Base-by-base conservation (phyloP, 2,888 invertebrate genomes). In the Scaptomyza parva region DNA sequence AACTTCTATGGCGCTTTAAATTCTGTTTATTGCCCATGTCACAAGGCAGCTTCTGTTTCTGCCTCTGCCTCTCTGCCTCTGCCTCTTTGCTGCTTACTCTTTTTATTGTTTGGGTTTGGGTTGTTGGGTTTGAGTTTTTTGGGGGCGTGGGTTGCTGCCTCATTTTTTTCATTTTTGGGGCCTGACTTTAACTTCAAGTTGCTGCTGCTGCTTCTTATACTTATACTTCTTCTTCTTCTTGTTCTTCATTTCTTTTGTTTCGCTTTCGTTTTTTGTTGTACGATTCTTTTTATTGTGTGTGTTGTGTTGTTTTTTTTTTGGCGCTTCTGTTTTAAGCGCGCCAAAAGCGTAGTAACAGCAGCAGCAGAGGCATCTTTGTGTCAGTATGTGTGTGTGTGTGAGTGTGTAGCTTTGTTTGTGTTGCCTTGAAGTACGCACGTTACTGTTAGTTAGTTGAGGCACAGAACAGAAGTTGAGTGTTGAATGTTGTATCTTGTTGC, bases 321-420 rank as follows among this genome's bases (percentile, higher is more conserved):
- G 86, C 75, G 86, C 82, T 82, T 85, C 82, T 86, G 84, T 83
- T 79, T 68, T 59, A 71, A 77, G 85, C 81, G 82, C 81, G 85
- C 81, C 83, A 81, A 81, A 84, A 81, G 73, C 60, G 48, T 59
- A 14, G 65, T 44, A 24, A 6, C n/a, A n/a, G n/a, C n/a, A n/a
- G n/a, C n/a, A n/a, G n/a, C n/a, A n/a, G n/a, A n/a, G n/a, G 35
- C 48, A 24, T 37, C 37, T 43, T 47, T n/a, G n/a, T n/a, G n/a
- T n/a, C n/a, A n/a, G n/a, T n/a, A 26, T 67, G 52, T 64, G 52
- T 54, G 52, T 57, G 55, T 60, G 57, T 40, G 44, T 57, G 33
- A 61, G 41, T 43, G 28, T 51, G 47, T 53, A 39, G 53, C 39
- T 67, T 24, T 57, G 53, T 73, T 72, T n/a, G 60, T 66, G 61